Evolutionary conservation across 1,140 invertebrate species (phyloP), one percentile per base, ranked within the genome.

Genomic region (Aphidius ervi): DNA sequence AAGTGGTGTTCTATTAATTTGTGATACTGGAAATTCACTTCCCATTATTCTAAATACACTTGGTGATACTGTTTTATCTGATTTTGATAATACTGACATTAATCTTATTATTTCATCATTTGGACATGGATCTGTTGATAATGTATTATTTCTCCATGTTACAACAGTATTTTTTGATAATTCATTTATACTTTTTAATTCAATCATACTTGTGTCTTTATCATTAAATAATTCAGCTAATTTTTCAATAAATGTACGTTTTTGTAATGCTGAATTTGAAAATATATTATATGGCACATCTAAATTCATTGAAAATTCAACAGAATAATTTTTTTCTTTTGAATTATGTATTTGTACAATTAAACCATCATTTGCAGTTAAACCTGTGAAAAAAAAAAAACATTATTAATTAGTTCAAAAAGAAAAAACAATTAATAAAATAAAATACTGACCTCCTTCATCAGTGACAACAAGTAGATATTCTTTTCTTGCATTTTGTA

Each of bases 301-400:
- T 64, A 97, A 72, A 2, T 85, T 90, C 81, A 95, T 89, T 53
- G 86, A 87, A 69, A 93, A 93, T 68, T 91, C 86, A 41, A 90
- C 83, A 73, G 85, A 81, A 74, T 88, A 74, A 65, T 77, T 52
- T 74, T 82, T 79, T 52, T 80, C 70, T 56, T 84, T 75, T 6
- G 84, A 74, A 43, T 80, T 77, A 45, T 82, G 74, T 1, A 94
- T 89, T 56, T 87, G 85, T 1, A 95, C 90, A 46, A 91, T 86
- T 5, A 95, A 76, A 50, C 88, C 89, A 77, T 94, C 92, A 47
- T 85, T 90, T 4, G 88, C 88, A 45, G 83, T 87, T 55, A 69
- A 67, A 20, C 73, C 78, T 76, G 4, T 31, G 2, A 3, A 31
- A 31, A 16, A 16, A 16, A 16, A 16, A 16, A 16, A 16, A 43